A percentile compares a stretch with the other conserved stretches of the same genome.
These are phyloP conservation scores for Dromius quadrimaculatus DNA, from an alignment of 2,888 invertebrate species.

Conservation along the genomic window DNA sequence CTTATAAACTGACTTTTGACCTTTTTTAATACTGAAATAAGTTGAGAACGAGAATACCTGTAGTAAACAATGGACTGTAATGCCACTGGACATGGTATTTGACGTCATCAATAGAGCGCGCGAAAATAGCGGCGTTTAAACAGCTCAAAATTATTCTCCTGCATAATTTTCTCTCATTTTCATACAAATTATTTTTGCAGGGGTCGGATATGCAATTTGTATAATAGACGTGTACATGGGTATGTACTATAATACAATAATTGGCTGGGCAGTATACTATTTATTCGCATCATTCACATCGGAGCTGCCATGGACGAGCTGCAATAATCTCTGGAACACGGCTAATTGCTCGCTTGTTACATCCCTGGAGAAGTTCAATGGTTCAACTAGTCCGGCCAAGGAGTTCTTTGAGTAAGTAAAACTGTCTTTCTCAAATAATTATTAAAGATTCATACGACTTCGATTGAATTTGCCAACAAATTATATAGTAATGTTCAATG, in stretches of 20 bases:
- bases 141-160: too few relatives aligned
- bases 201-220: constrained; percentile 96
- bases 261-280: constrained; percentile 96
- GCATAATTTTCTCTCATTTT: not conserved
- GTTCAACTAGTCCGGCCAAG: constrained; percentile 82
- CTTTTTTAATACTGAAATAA: too few relatives aligned
- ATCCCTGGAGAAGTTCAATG: constrained; percentile 64
- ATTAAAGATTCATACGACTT: not conserved
- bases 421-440: not conserved
- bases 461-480: too few relatives aligned
- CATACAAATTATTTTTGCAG: constrained; percentile 66
- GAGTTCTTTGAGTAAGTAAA: constrained; percentile 88
- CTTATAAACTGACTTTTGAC: too few relatives aligned
- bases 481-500: too few relatives aligned
- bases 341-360: constrained; percentile 78
- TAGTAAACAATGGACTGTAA: too few relatives aligned
- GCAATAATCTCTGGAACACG: constrained; percentile 90
- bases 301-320: constrained; percentile 88
- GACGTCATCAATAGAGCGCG: too few relatives aligned
- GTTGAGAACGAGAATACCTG: too few relatives aligned
- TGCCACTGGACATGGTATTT: too few relatives aligned
- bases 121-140: too few relatives aligned
- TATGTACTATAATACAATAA: constrained; percentile 98
- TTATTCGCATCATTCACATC: constrained; percentile 85
- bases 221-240: constrained; percentile 95